Conservation (phyloP, 2,888 invertebrate species). For the Apoda limacodes region DNA sequence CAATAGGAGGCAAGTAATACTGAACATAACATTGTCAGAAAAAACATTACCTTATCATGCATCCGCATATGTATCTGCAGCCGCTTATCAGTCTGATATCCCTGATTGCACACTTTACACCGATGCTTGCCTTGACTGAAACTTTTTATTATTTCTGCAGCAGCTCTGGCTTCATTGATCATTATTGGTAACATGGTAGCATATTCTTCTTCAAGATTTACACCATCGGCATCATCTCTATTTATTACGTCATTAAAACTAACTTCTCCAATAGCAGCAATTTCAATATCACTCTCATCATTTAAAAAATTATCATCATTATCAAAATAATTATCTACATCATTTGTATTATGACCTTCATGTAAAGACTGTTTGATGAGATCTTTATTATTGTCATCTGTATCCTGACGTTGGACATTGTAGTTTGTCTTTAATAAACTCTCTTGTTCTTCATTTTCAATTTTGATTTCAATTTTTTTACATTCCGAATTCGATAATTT, state of each 20-base stretch:
- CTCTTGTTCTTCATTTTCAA: slow-evolving; percentile 9
- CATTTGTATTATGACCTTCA: slow-evolving; percentile 14
- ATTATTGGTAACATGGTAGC: slow-evolving; percentile 44
- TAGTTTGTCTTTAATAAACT: slow-evolving; percentile 3
- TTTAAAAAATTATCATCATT: slow-evolving; percentile 16
- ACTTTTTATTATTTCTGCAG: slow-evolving; percentile 39
- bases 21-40: background rate
- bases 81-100: slow-evolving; percentile 34
- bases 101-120: slow-evolving; percentile 40
- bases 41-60: slow-evolving; percentile 46
- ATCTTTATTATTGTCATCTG: background rate
- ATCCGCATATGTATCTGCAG: slow-evolving; percentile 40
- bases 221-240: slow-evolving; percentile 31
- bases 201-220: slow-evolving; percentile 45
- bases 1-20: background rate
- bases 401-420: slow-evolving; percentile 6
- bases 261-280: slow-evolving; percentile 14
- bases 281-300: slow-evolving; percentile 17
- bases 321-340: slow-evolving; percentile 23
- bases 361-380: too few species aligned
- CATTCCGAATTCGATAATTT: slow-evolving; percentile 10
- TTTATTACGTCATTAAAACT: slow-evolving; percentile 10
- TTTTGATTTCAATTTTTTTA: slow-evolving; percentile 20
- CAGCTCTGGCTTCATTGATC: slow-evolving; percentile 45
- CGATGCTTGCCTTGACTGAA: slow-evolving; percentile 33